phyloP scores from a whole-genome alignment of 2,797 vertebrate genomes.

The Cuniculus paca region DNA sequence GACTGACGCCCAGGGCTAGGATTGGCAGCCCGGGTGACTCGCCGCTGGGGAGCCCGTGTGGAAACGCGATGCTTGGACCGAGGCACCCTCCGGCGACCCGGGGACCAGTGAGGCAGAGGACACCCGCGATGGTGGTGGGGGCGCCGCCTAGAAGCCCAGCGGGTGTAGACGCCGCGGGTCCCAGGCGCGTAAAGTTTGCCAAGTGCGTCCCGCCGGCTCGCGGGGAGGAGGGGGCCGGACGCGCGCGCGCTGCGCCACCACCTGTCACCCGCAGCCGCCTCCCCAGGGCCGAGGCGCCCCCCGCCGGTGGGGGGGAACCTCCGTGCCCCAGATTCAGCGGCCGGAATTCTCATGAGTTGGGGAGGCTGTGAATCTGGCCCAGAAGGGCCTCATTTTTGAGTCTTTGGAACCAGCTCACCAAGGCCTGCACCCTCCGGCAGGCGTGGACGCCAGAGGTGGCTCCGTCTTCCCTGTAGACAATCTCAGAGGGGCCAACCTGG shows the following conservation, averaged over 20 bases:
- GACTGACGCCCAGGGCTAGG: neutral
- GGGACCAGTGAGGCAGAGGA: neutral
- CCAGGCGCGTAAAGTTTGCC: slow-evolving; percentile 66
- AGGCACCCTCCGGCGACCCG: neutral
- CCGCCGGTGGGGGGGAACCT: neutral
- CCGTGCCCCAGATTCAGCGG: neutral
- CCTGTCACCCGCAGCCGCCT: neutral
- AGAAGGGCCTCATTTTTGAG: neutral
- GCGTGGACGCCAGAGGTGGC: neutral
- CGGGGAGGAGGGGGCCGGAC: neutral
- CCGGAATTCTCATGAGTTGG: neutral
- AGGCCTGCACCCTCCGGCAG: neutral
- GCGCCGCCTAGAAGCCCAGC: neutral
- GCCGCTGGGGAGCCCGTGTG: neutral
- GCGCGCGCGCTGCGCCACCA: neutral
- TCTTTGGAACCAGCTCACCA: neutral
- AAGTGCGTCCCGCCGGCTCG: neutral
- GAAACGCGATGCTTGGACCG: neutral
- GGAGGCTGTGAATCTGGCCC: neutral
- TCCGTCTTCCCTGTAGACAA: neutral
- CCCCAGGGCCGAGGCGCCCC: neutral
- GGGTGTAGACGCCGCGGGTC: slow-evolving; percentile 9
- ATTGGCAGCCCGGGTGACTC: neutral
- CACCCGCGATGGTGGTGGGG: neutral
- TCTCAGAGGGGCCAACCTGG: neutral